These are phyloP conservation scores for Tiliacea citrago DNA, from an alignment of 2,888 invertebrate species.

Conservation along the genomic window DNA sequence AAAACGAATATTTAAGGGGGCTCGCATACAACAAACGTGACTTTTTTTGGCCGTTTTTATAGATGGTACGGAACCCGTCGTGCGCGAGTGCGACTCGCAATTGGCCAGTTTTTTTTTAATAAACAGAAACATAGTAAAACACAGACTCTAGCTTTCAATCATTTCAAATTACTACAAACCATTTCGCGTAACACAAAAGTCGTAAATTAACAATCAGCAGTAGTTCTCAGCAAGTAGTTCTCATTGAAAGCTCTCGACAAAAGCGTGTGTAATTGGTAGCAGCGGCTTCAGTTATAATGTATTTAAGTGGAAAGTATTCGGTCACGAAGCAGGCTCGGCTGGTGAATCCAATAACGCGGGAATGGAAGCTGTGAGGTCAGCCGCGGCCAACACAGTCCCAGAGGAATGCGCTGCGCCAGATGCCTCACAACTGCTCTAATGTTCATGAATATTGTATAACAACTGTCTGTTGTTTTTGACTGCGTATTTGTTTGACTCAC, in stretches of 20 bases:
- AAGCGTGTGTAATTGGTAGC: slow-evolving; percentile 63
- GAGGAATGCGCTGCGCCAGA: slow-evolving; percentile 63
- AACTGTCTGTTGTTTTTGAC: slow-evolving; percentile 57
- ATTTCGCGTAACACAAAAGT: slow-evolving; percentile 18
- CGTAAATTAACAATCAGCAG: slow-evolving; percentile 25
- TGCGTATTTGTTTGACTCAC: slow-evolving; percentile 2
- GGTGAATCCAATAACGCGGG: slow-evolving; percentile 78
- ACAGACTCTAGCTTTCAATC: slow-evolving; percentile 1
- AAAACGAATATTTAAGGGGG: too few relatives aligned
- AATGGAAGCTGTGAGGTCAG: slow-evolving; percentile 66
- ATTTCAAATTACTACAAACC: slow-evolving; percentile 14
- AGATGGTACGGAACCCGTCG: too few relatives aligned
- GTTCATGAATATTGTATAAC: slow-evolving; percentile 73
- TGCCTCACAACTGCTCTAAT: slow-evolving; percentile 68
- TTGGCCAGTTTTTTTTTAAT: too few relatives aligned
- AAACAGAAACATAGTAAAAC: not conserved
- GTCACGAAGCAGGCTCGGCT: slow-evolving; percentile 69
- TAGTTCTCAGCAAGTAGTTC: slow-evolving; percentile 17
- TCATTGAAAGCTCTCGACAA: slow-evolving; percentile 46
- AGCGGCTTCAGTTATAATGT: slow-evolving; percentile 70
- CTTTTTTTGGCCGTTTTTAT: too few relatives aligned
- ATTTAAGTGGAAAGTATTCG: slow-evolving; percentile 67
- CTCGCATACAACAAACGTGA: too few relatives aligned
- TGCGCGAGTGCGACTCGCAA: too few relatives aligned
- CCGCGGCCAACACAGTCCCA: slow-evolving; percentile 65